Conservation (phyloP, 2,113 vertebrate genomes). For the Bufo gargarizans region DNA sequence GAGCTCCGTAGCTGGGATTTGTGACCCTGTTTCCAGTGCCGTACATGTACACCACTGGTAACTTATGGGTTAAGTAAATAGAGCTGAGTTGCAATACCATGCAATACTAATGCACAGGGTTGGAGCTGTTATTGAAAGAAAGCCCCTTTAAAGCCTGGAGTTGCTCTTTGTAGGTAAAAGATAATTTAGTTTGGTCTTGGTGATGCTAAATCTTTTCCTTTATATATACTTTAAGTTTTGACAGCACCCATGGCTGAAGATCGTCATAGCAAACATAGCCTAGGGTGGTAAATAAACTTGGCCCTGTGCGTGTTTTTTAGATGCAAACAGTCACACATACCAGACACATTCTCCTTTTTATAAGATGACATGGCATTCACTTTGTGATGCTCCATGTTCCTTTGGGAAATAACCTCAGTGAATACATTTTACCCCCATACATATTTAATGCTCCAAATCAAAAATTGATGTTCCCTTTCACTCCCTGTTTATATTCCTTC, state of each 20-base stretch:
- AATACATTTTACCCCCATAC: slow-evolving; percentile 53
- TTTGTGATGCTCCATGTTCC: slow-evolving; percentile 30
- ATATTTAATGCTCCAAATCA: slow-evolving; percentile 47
- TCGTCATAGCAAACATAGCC: not conserved
- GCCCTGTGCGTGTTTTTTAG: slow-evolving; percentile 10
- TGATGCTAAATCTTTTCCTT: too few species aligned
- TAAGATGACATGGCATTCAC: slow-evolving; percentile 24
- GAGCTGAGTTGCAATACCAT: too few species aligned
- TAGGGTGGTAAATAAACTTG: not conserved
- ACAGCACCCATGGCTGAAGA: not conserved
- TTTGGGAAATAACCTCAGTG: slow-evolving; percentile 48
- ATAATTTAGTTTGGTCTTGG: not conserved
- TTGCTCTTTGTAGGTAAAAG: not conserved
- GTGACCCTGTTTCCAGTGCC: too few species aligned
- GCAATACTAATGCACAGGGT: too few species aligned
- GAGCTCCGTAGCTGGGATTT: too few species aligned
- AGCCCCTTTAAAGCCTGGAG: not conserved
- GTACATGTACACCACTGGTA: not conserved
- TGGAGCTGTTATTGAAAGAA: too few species aligned
- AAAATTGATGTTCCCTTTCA: slow-evolving; percentile 48
- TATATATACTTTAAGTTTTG: not conserved
- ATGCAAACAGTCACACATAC: not conserved
- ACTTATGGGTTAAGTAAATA: too few species aligned
- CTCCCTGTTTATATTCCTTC: slow-evolving; percentile 47
- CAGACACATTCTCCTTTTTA: slow-evolving; percentile 8